phyloP scores from a whole-genome alignment of 2,888 invertebrate genomes.

The Hydraecia micacea region DNA sequence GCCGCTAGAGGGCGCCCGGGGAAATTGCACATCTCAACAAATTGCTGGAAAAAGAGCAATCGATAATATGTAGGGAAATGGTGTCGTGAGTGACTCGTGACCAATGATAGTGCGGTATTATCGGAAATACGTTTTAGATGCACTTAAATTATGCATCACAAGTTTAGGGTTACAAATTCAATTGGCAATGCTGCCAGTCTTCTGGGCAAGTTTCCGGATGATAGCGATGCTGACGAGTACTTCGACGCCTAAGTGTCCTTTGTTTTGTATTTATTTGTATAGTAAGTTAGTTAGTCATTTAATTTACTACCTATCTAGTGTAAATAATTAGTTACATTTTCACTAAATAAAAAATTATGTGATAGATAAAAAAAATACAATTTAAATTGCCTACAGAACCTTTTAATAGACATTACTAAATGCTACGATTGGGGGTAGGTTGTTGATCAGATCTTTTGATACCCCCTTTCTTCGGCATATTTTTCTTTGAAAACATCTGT shows the following conservation, averaged over 20 bases:
- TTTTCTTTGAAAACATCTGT: not conserved
- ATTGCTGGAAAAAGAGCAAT: constrained; percentile 34
- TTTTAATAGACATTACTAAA: not conserved
- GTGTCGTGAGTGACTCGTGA: not conserved
- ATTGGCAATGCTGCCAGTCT: too few species aligned
- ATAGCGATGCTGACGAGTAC: too few species aligned
- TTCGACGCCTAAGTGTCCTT: too few species aligned
- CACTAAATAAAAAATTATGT: too few species aligned
- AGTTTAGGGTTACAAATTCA: too few species aligned
- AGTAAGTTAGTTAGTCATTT: too few species aligned
- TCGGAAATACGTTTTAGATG: not conserved
- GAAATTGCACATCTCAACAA: constrained; percentile 49
- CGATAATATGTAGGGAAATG: constrained; percentile 1
- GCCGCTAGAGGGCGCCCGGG: constrained; percentile 34
- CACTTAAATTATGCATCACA: not conserved
- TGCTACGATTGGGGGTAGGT: not conserved
- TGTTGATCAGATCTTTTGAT: not conserved
- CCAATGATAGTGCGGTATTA: not conserved
- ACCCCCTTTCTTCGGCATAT: not conserved
- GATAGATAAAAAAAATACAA: not conserved
- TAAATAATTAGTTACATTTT: too few species aligned
- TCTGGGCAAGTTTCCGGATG: too few species aligned
- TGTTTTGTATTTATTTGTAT: too few species aligned
- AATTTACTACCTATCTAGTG: too few species aligned
- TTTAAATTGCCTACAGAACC: not conserved